Evolutionary conservation across 2,888 invertebrate species (phyloP).

Genomic region (Proisotoma minuta): DNA sequence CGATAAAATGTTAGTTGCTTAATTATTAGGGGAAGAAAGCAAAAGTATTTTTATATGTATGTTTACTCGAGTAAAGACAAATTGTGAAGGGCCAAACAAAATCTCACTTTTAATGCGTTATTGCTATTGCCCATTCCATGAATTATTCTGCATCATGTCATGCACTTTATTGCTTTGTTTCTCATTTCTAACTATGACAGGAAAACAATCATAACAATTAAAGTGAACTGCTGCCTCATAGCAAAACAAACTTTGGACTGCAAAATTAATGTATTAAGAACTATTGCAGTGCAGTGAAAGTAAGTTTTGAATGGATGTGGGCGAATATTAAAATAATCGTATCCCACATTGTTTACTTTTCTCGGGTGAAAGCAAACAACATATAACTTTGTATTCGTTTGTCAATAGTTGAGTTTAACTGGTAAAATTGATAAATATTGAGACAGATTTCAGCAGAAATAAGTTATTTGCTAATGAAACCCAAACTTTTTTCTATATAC

Average conservation of each 20-base stretch:
- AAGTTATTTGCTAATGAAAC: too few relatives aligned
- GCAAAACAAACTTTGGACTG: not conserved
- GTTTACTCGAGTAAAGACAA: not conserved
- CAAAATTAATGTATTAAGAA: conserved; percentile 15
- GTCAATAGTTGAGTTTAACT: too few relatives aligned
- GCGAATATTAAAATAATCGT: not conserved
- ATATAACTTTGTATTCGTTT: too few relatives aligned
- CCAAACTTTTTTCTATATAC: too few relatives aligned
- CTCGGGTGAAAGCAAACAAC: too few relatives aligned
- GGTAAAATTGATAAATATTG: too few relatives aligned
- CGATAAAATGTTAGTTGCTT: not conserved
- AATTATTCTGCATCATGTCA: conserved; percentile 12
- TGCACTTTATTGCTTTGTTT: conserved; percentile 4
- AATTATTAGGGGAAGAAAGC: not conserved
- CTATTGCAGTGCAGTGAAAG: not conserved
- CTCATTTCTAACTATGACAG: conserved; percentile 3
- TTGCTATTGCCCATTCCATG: conserved; percentile 14
- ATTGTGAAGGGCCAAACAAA: too few relatives aligned
- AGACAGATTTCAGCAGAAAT: too few relatives aligned
- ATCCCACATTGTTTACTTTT: not conserved
- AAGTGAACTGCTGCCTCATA: conserved; percentile 1
- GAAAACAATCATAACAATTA: conserved; percentile 17
- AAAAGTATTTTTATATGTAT: not conserved
- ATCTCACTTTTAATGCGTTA: too few relatives aligned
- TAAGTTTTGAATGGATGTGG: not conserved